phyloP scores from a whole-genome alignment of 2,113 vertebrate genomes.

The Guaruba guarouba region DNA sequence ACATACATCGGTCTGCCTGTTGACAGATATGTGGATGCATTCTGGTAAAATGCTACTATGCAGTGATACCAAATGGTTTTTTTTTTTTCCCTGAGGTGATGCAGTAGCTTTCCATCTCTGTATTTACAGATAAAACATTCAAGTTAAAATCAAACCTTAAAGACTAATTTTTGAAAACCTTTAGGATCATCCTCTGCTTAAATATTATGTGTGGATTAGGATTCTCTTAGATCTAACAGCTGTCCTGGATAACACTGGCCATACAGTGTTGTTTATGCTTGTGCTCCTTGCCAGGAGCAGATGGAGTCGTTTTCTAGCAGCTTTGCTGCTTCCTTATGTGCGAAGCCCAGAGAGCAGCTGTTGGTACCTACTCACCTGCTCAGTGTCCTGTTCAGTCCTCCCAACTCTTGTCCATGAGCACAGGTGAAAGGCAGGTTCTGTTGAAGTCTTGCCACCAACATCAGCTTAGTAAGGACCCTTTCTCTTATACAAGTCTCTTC shows the following conservation, averaged over 20 bases:
- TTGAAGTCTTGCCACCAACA: neutral
- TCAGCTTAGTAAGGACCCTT: neutral
- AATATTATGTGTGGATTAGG: neutral
- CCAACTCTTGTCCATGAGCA: accelerated
- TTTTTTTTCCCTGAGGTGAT: neutral
- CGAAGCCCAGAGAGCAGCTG: neutral
- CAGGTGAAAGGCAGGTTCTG: neutral
- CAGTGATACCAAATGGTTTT: neutral
- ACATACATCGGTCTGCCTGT: neutral
- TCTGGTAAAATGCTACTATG: neutral
- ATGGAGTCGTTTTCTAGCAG: slow-evolving; percentile 9
- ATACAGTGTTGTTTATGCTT: slow-evolving; percentile 10
- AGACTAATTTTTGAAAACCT: neutral
- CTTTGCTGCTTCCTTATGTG: neutral
- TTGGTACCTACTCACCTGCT: neutral
- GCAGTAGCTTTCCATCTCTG: neutral
- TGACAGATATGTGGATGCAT: neutral
- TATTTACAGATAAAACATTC: neutral
- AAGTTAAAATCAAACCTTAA: neutral
- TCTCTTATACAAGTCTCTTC: neutral
- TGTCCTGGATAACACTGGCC: neutral
- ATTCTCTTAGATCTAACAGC: neutral
- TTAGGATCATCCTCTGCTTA: neutral
- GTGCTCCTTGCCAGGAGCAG: slow-evolving; percentile 11
- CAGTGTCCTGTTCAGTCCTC: neutral